Conservation (phyloP, 2,888 invertebrate genomes). For the Flabesymbios commensalis region DNA sequence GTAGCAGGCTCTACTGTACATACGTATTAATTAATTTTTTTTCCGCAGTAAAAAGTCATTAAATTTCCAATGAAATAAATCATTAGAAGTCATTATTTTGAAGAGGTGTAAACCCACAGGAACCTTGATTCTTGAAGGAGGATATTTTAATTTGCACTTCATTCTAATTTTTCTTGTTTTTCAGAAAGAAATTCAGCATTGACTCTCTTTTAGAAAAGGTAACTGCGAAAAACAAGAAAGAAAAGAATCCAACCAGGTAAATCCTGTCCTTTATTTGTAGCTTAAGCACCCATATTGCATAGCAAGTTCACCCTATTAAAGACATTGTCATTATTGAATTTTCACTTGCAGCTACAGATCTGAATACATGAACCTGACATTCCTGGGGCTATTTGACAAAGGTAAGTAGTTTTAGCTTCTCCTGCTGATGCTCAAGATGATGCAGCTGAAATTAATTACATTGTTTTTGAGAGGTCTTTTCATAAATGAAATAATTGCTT, state of each 20-base stretch:
- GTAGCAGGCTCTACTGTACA: too few species aligned
- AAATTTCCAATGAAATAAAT: too few species aligned
- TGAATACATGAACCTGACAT: constrained; percentile 77
- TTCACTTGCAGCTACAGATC: constrained; percentile 47
- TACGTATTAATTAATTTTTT: too few species aligned
- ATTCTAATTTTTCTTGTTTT: constrained; percentile 9
- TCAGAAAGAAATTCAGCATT: constrained; percentile 46
- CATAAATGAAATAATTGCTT: background rate
- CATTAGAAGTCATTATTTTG: too few species aligned
- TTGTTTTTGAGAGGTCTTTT: background rate
- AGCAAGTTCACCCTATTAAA: background rate
- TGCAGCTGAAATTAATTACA: too few species aligned
- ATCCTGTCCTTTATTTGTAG: background rate
- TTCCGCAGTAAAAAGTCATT: too few species aligned
- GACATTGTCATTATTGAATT: background rate
- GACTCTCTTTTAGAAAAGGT: constrained; percentile 49
- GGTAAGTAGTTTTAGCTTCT: too few species aligned
- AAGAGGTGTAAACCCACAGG: too few species aligned
- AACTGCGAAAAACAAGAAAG: constrained; percentile 30
- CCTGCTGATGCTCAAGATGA: too few species aligned
- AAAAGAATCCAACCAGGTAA: constrained; percentile 13
- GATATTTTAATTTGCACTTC: background rate
- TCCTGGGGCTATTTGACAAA: constrained; percentile 82
- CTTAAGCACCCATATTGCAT: background rate
- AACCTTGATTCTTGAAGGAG: too few species aligned